Conservation (phyloP, 2,797 vertebrate genomes). For the Trachops cirrhosus region DNA sequence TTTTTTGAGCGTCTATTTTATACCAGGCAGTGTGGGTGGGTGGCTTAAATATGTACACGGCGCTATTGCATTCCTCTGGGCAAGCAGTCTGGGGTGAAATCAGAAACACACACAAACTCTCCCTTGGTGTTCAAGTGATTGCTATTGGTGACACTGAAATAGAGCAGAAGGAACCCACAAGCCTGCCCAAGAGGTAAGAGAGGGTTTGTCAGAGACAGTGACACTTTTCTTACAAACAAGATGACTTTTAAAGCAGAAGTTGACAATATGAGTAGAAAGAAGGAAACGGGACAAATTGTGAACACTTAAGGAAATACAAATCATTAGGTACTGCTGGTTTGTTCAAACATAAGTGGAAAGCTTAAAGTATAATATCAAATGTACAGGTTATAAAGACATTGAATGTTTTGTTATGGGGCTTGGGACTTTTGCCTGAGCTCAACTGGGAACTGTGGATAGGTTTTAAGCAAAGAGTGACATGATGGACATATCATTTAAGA, state of each 20-base stretch:
- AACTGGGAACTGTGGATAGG: neutral
- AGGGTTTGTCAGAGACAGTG: neutral
- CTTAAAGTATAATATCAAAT: neutral
- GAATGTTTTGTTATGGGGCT: neutral
- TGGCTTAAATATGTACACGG: neutral
- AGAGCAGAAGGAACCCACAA: neutral
- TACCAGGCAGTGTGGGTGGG: neutral
- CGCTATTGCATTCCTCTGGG: neutral
- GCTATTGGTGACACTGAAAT: neutral
- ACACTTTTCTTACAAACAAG: neutral
- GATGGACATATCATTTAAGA: neutral
- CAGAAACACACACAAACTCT: neutral
- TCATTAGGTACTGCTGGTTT: neutral
- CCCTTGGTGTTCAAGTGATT: neutral
- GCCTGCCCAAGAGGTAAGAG: neutral
- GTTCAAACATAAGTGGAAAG: neutral
- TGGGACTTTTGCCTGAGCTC: neutral
- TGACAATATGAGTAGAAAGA: neutral
- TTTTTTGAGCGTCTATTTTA: neutral
- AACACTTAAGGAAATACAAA: neutral
- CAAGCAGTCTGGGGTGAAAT: neutral
- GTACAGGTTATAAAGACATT: neutral
- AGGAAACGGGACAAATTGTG: neutral
- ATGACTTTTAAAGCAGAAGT: neutral
- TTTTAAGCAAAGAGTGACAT: neutral